These are phyloP conservation scores for Oophaga pumilio DNA, from an alignment of 2,113 vertebrate species.

Conservation along the genomic window DNA sequence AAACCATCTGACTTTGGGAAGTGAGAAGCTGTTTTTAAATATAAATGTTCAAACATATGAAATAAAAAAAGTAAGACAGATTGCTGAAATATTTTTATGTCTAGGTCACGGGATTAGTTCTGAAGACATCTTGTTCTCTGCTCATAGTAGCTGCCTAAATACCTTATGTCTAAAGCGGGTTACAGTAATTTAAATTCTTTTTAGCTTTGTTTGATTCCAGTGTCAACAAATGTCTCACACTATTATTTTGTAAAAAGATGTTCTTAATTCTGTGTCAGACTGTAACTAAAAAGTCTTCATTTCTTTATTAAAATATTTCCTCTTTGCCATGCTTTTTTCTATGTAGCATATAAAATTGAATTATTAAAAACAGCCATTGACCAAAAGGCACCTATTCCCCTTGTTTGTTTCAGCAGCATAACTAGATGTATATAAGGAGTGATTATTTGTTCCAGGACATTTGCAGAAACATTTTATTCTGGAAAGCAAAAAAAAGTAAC, in stretches of 20 bases:
- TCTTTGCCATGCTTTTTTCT: not conserved
- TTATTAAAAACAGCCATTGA: conserved; percentile 7
- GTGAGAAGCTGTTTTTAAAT: not conserved
- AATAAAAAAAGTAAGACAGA: not conserved
- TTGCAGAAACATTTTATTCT: conserved; percentile 34
- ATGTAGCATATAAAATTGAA: conserved; percentile 31
- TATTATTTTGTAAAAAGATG: not conserved
- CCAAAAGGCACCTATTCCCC: not conserved
- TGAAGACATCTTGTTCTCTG: not conserved
- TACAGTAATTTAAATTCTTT: not conserved
- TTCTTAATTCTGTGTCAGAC: not conserved
- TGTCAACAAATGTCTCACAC: not conserved
- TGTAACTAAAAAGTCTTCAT: not conserved
- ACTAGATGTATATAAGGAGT: conserved; percentile 15
- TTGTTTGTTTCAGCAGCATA: conserved; percentile 11
- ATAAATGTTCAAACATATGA: not conserved
- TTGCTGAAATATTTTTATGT: not conserved
- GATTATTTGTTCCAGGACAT: conserved; percentile 24
- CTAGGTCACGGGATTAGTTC: not conserved
- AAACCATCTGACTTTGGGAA: not conserved
- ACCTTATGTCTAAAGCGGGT: not conserved
- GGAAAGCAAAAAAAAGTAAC: conserved; percentile 26
- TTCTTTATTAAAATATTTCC: not conserved
- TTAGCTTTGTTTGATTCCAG: not conserved
- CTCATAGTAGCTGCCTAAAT: not conserved